Evolutionary conservation across 1,140 invertebrate genomes (phyloP), one percentile per base, ranked within the genome.

Genomic region (Rhopalosiphum maidis): DNA sequence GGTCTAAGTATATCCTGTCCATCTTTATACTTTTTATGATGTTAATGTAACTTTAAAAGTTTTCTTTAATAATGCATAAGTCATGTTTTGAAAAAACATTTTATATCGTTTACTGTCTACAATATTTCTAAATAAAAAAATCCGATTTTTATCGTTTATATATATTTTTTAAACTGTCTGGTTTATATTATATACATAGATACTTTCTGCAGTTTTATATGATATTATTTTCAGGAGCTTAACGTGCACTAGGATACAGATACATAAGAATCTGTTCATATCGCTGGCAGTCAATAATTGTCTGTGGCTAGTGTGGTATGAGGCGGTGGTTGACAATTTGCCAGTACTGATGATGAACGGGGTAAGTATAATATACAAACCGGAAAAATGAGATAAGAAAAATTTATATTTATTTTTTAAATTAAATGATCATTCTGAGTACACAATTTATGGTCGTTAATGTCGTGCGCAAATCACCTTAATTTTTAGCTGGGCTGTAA

Each of bases 241-340:
- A 54, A 96, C 96, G 82, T 99, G 98, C 95, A 97, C 98, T 11
- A 96, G 98, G 93, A 98, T 98, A 94, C 98, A 98, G 25, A 96
- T 99, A 91, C 98, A 99, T 95, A 99, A 98, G 96, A 98, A 99
- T 95, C 96, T 99, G 82, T 99, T 99, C 95, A 96, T 97, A 46
- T 98, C 98, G 37, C 98, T 99, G 95, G 98, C 98, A 11, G 95
- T 97, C 85, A 99, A 98, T 94, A 97, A 96, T 94, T 94, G 95
- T 3, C 94, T 96, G 68, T 97, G 96, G 96, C 95, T 97, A n/a
- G 95, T 96, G 18, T 96, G 96, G 95, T 96, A 96, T 94, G 95
- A 95, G 82, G 95, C 96, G 7, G 95, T 96, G 11, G 95, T 94
- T 1, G 94, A 94, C 87, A 94, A 94, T 91, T 94, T 95, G 6